Conservation (phyloP, 1,140 invertebrate species). For the Anoplophora glabripennis region DNA sequence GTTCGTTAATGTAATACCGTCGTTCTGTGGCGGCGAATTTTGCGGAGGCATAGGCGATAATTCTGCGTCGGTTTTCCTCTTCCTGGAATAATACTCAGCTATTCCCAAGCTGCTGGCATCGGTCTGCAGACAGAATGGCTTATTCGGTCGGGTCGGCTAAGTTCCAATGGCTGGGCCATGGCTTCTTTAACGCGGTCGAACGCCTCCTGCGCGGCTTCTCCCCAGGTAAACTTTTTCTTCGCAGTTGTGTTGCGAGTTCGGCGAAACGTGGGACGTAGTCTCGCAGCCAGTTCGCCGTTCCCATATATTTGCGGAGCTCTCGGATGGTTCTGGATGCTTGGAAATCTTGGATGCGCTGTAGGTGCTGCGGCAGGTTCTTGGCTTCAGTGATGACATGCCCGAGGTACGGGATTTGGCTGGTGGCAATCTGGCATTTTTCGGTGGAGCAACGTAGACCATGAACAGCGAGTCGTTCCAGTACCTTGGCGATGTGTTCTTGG, state of each 20-base stretch:
- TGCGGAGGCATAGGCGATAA: too few species aligned
- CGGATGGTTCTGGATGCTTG: not conserved
- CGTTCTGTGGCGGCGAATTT: too few species aligned
- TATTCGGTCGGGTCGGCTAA: conserved; percentile 30
- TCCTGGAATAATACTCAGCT: too few species aligned
- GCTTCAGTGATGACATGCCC: conserved; percentile 10
- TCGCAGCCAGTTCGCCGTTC: conserved; percentile 32
- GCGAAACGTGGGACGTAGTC: conserved; percentile 34
- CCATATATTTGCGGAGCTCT: conserved; percentile 31
- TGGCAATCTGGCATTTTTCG: conserved; percentile 14
- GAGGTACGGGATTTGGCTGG: not conserved
- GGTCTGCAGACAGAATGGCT: conserved; percentile 42
- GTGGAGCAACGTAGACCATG: conserved; percentile 3
- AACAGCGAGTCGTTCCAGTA: conserved; percentile 6
- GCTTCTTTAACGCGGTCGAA: conserved; percentile 38
- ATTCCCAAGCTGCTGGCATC: too few species aligned
- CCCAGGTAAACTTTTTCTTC: conserved; percentile 12
- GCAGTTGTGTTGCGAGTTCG: conserved; percentile 23
- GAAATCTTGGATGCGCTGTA: not conserved
- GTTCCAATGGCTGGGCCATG: conserved; percentile 23
- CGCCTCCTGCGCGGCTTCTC: not conserved
- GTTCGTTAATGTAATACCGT: too few species aligned
- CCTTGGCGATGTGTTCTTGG: not conserved
- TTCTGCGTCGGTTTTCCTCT: too few species aligned
- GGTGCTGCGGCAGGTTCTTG: conserved; percentile 2